These are phyloP conservation scores for Varroa destructor DNA, from an alignment of 1,140 invertebrate genomes.

Conservation along the genomic window DNA sequence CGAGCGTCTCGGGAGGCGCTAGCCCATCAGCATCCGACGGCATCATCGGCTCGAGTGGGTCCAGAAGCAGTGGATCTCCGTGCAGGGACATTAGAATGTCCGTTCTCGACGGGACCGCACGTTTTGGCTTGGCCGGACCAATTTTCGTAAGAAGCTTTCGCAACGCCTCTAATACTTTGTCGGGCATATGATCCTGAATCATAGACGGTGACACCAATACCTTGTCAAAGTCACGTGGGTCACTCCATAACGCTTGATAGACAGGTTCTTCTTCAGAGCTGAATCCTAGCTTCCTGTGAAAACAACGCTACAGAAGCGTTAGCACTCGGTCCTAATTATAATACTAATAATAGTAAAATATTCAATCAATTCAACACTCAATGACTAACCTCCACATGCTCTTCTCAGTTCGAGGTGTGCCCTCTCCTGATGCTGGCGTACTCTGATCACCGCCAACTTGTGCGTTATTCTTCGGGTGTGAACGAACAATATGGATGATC, in stretches of 20 bases:
- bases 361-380: neutral
- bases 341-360: conserved; percentile 21
- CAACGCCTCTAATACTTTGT: conserved; percentile 68
- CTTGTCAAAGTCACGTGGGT: conserved; percentile 73
- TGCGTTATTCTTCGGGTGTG: conserved; percentile 59
- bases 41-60: neutral
- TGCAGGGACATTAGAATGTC: conserved; percentile 14
- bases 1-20: neutral
- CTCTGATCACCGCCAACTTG: too few species aligned
- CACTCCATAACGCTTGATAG: conserved; percentile 77
- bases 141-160: conserved; percentile 44
- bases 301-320: neutral
- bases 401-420: neutral
- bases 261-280: conserved; percentile 54
- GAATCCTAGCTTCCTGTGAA: conserved; percentile 40
- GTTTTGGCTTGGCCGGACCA: conserved; percentile 20
- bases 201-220: conserved; percentile 79
- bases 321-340: too few species aligned
- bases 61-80: conserved; percentile 10
- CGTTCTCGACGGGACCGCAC: conserved; percentile 11
- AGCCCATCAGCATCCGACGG: too few species aligned
- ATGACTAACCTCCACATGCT: conserved; percentile 15
- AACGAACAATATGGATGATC: conserved; percentile 75
- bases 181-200: conserved; percentile 86
- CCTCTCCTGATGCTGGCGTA: conserved; percentile 37